Percentiles rank a stretch among this genome's conserved stretches.
phyloP scores from a whole-genome alignment of 2,888 invertebrate species.

The Allophyes oxyacanthae region DNA sequence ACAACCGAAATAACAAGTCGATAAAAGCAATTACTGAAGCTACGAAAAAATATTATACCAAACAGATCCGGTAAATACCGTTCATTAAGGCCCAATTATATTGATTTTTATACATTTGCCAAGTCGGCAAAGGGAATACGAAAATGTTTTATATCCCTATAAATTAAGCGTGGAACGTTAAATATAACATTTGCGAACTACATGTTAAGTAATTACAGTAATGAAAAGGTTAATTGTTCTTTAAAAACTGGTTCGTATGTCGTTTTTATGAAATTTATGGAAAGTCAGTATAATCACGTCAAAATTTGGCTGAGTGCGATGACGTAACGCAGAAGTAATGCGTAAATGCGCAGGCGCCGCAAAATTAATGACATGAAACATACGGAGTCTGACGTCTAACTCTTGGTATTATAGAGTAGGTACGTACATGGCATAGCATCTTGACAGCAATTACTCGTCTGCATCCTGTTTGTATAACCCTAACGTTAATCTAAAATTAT shows the following conservation, averaged over 20 bases:
- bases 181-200: slow-evolving; percentile 46
- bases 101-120: slow-evolving; percentile 54
- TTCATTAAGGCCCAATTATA: slow-evolving; percentile 62
- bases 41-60: slow-evolving; percentile 54
- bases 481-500: slow-evolving; percentile 50
- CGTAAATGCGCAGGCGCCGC: slow-evolving; percentile 21
- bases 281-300: slow-evolving; percentile 50
- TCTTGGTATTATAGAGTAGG: slow-evolving; percentile 36
- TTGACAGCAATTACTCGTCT: slow-evolving; percentile 43
- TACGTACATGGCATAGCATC: slow-evolving; percentile 35
- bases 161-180: slow-evolving; percentile 32
- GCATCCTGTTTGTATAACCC: slow-evolving; percentile 47
- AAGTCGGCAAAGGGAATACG: slow-evolving; percentile 34
- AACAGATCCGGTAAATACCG: slow-evolving; percentile 48
- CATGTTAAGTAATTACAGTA: slow-evolving; percentile 46
- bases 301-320: slow-evolving; percentile 31
- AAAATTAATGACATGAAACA: slow-evolving; percentile 45
- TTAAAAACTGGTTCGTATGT: slow-evolving; percentile 56
- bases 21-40: slow-evolving; percentile 44
- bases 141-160: slow-evolving; percentile 33
- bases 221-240: slow-evolving; percentile 62
- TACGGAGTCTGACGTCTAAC: slow-evolving; percentile 39
- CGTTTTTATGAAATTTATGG: slow-evolving; percentile 55
- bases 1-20: slow-evolving; percentile 42
- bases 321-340: slow-evolving; percentile 53